Evolutionary conservation across 1,140 invertebrate genomes (phyloP).

Genomic region (Epicauta chinensis): DNA sequence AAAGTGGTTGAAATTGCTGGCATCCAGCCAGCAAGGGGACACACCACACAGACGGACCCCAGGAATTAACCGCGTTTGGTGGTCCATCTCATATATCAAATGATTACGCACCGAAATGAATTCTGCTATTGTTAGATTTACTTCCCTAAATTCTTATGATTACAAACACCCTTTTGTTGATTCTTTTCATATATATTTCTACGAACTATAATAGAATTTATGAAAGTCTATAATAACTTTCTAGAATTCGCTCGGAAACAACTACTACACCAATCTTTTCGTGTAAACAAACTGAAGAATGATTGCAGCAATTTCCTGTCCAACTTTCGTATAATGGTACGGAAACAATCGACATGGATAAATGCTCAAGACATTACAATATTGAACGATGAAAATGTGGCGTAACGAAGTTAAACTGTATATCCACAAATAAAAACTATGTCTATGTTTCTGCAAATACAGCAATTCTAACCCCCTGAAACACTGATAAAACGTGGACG

Average conservation of each 20-base stretch:
- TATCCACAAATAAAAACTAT: constrained; percentile 23
- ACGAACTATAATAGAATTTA: no score
- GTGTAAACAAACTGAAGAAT: constrained; percentile 5
- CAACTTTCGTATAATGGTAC: constrained; percentile 10
- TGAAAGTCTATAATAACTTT: no score
- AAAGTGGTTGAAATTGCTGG: constrained; percentile 19
- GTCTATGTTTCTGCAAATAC: constrained; percentile 28
- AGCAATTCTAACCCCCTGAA: constrained; percentile 33
- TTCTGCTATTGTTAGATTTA: constrained; percentile 37
- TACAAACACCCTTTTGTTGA: no score
- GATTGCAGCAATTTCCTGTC: constrained; percentile 13
- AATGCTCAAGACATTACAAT: constrained; percentile 3
- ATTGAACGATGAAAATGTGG: constrained; percentile 17
- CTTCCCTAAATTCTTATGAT: constrained; percentile 19
- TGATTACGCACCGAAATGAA: constrained; percentile 40
- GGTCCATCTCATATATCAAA: constrained; percentile 35
- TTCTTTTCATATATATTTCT: no score
- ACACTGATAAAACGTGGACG: constrained; percentile 36
- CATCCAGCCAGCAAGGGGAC: constrained; percentile 21
- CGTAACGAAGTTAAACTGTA: constrained; percentile 21
- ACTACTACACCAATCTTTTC: not conserved
- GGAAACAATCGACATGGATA: constrained; percentile 15
- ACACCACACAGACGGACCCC: constrained; percentile 22
- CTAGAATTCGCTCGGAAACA: no score
- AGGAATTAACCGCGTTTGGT: constrained; percentile 30